phyloP scores from a whole-genome alignment of 2,113 vertebrate species.

The Mastomys coucha region DNA sequence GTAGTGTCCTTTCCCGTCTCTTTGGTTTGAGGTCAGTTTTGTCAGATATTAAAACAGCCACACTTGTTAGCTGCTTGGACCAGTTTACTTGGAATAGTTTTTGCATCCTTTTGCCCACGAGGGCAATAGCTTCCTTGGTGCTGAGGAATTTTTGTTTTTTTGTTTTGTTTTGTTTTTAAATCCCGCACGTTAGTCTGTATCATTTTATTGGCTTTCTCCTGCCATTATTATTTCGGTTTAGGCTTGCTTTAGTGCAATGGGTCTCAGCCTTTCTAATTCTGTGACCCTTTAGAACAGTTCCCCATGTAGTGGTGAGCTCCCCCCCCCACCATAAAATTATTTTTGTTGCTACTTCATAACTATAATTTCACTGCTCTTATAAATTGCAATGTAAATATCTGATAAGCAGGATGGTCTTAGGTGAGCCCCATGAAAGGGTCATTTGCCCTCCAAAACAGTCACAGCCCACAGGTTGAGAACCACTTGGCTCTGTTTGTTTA shows the following conservation, averaged over 20 bases:
- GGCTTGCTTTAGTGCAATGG: neutral
- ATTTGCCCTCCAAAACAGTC: no score
- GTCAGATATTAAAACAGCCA: neutral
- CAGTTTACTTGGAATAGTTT: neutral
- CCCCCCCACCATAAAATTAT: neutral
- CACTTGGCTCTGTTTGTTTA: neutral
- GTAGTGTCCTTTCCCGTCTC: neutral
- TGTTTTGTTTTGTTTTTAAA: neutral
- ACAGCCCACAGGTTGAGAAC: neutral
- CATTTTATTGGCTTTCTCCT: neutral
- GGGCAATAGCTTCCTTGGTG: neutral
- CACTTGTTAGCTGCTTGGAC: neutral
- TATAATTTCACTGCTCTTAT: neutral
- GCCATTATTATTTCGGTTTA: neutral
- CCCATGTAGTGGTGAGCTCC: neutral
- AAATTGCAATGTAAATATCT: neutral
- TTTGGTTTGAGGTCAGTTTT: neutral
- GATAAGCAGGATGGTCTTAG: neutral
- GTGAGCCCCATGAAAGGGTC: neutral
- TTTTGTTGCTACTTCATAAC: neutral
- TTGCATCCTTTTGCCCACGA: neutral
- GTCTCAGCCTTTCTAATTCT: neutral
- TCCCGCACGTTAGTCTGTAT: neutral
- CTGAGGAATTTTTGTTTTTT: neutral
- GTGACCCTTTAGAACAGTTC: neutral